Conservation (phyloP, 2,113 vertebrate species). For the Cercocebus atys region DNA sequence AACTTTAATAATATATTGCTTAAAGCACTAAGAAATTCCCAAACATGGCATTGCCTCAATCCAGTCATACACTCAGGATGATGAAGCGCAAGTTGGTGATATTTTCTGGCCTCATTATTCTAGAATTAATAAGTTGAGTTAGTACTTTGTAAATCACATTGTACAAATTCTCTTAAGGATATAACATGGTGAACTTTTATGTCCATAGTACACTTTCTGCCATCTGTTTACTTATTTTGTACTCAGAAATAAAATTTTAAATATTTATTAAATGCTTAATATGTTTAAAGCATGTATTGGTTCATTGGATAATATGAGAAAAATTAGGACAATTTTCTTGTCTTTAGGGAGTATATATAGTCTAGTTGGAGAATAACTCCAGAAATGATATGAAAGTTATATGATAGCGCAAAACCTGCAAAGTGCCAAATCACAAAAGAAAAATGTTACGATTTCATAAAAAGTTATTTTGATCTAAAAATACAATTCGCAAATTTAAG, state of each 20-base stretch:
- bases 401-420: neutral
- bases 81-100: neutral
- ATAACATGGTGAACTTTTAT: neutral
- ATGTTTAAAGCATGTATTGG: neutral
- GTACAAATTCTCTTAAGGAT: neutral
- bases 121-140: neutral
- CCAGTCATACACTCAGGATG: neutral
- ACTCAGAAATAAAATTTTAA: neutral
- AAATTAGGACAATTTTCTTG: neutral
- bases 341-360: neutral
- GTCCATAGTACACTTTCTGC: neutral
- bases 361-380: neutral
- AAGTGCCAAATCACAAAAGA: neutral
- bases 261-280: neutral
- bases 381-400: neutral
- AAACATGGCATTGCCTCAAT: neutral
- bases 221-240: neutral
- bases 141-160: neutral
- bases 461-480: conserved; percentile 2
- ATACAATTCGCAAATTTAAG: neutral
- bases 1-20: neutral
- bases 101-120: neutral
- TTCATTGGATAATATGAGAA: neutral
- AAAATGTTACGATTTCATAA: neutral
- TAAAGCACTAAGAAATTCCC: neutral